A percentile compares a stretch with the other conserved stretches of the same genome.
Evolutionary conservation across 2,797 vertebrate species (phyloP).

Genomic region (Austrolebias charrua): DNA sequence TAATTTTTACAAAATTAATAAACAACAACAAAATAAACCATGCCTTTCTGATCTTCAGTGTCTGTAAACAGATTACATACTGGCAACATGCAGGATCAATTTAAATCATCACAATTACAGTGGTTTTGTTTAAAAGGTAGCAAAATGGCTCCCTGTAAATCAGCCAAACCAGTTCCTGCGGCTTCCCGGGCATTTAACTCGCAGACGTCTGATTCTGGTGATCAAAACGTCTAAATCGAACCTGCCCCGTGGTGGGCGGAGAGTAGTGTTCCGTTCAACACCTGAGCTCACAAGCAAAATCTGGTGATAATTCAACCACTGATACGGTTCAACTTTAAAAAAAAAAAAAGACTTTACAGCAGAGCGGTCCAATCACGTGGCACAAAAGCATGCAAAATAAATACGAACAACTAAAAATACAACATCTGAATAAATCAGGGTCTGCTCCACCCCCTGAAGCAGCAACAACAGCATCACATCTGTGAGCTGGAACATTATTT

Average conservation of each 20-base stretch:
- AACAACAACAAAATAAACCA: slow-evolving; percentile 36
- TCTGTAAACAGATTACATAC: slow-evolving; percentile 73
- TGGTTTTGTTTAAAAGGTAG: slow-evolving; percentile 38
- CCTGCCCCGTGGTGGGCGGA: neutral
- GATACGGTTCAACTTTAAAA: slow-evolving; percentile 32
- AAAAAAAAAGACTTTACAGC: slow-evolving; percentile 35
- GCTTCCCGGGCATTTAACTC: slow-evolving; percentile 42
- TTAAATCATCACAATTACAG: slow-evolving; percentile 43
- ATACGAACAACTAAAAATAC: slow-evolving; percentile 8
- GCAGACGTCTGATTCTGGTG: slow-evolving; percentile 30
- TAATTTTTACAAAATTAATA: slow-evolving; percentile 49
- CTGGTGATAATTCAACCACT: slow-evolving; percentile 31
- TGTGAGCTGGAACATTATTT: slow-evolving; percentile 25
- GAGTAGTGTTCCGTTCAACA: slow-evolving; percentile 10
- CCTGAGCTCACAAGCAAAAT: slow-evolving; percentile 25
- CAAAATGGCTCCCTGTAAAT: slow-evolving; percentile 33
- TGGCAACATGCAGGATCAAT: slow-evolving; percentile 81
- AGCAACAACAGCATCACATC: slow-evolving; percentile 22
- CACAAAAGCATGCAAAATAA: slow-evolving; percentile 58
- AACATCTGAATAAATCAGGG: slow-evolving; percentile 24
- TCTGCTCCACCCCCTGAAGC: neutral
- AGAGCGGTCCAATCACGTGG: slow-evolving; percentile 57
- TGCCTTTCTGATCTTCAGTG: slow-evolving; percentile 66
- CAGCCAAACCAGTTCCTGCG: slow-evolving; percentile 19
- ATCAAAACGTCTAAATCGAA: too few species aligned